These are phyloP conservation scores for Trachelipus rathkii DNA, from an alignment of 1,140 invertebrate species.

Conservation along the genomic window DNA sequence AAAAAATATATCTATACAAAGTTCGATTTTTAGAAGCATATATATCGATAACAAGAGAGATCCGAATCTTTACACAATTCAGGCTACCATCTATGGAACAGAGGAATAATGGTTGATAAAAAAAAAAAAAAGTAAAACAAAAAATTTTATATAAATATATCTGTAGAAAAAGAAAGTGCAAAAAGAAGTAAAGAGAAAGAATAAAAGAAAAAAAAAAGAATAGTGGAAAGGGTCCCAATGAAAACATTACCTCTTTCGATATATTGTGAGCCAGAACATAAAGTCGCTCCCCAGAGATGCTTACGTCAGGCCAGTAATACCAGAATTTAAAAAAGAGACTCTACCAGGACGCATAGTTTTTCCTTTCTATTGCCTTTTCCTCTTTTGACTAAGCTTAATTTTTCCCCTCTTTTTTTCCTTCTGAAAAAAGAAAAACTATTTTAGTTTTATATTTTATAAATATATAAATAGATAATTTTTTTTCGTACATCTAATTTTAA, in stretches of 20 bases:
- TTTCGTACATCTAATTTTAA: not conserved
- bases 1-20: no score
- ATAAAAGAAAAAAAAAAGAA: not conserved
- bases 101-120: no score
- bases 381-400: not conserved
- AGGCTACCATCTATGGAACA: not conserved
- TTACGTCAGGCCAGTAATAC: slow-evolving; percentile 2
- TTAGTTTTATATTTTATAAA: no score
- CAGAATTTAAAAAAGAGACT: slow-evolving; percentile 2
- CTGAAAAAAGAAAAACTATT: not conserved
- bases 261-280: slow-evolving; percentile 7
- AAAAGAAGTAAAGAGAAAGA: not conserved
- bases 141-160: not conserved
- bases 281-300: not conserved
- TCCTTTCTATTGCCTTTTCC: not conserved
- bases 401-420: not conserved
- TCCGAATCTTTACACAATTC: not conserved
- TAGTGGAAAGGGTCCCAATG: not conserved
- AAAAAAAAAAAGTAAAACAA: not conserved
- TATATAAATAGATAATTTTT: no score
- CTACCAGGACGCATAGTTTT: not conserved
- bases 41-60: not conserved
- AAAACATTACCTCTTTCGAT: not conserved
- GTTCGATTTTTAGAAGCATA: not conserved
- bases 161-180: not conserved